phyloP scores from a whole-genome alignment of 2,888 invertebrate species.

The Philaethria dido region DNA sequence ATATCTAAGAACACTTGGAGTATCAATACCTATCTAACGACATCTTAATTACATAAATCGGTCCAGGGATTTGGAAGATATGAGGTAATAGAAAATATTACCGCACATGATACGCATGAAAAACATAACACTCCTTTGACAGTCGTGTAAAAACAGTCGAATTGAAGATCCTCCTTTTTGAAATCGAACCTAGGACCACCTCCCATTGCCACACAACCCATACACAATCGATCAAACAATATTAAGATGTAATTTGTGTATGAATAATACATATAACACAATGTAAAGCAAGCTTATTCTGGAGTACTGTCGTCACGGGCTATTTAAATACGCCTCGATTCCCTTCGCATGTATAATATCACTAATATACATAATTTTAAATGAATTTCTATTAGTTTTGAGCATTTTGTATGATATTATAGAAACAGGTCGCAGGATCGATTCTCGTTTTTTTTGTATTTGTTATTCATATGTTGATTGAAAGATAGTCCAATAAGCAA shows the following conservation, averaged over 20 bases:
- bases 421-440: background rate
- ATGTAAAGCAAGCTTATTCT: constrained; percentile 19
- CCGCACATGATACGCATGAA: no score
- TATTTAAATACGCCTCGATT: constrained; percentile 29
- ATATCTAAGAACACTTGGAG: no score
- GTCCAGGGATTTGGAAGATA: no score
- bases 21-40: no score
- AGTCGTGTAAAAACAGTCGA: no score
- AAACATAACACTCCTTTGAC: no score
- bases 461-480: constrained; percentile 3
- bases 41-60: no score
- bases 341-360: constrained; percentile 30
- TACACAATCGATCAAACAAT: constrained; percentile 2
- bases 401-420: background rate
- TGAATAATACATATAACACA: constrained; percentile 34
- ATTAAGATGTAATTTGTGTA: constrained; percentile 34
- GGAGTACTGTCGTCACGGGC: constrained; percentile 21
- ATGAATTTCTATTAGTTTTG: constrained; percentile 8
- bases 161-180: no score
- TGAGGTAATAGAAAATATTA: no score
- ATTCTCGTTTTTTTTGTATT: background rate
- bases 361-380: constrained; percentile 12
- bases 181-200: background rate
- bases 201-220: background rate
- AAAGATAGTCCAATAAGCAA: no score